Percentiles rank a stretch among this genome's conserved stretches.
Conservation (phyloP, 2,113 vertebrate species). For the Atherinomorus stipes region DNA sequence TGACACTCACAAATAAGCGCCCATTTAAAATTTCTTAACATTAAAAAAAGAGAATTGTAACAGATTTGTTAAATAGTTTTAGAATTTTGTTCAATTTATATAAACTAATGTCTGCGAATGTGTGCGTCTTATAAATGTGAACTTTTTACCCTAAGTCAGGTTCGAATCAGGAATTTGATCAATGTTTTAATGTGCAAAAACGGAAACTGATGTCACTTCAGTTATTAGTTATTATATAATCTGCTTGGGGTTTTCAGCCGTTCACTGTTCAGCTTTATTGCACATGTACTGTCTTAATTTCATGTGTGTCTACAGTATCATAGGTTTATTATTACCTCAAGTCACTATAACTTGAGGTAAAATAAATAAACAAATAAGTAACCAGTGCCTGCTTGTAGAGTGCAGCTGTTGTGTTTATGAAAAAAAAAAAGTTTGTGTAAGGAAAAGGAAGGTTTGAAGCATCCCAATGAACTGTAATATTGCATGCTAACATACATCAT, state of each 20-base stretch:
- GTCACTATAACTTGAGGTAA: background rate
- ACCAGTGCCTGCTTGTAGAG: constrained; percentile 11
- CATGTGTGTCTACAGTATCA: constrained; percentile 24
- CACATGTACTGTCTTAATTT: constrained; percentile 2
- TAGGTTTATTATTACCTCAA: background rate
- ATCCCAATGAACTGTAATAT: background rate
- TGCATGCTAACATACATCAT: background rate
- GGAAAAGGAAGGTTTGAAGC: background rate
- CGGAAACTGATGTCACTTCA: too few species aligned
- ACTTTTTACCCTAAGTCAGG: too few species aligned
- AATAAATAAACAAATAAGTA: too few species aligned
- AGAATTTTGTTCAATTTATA: constrained; percentile 1
- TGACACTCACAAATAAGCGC: constrained; percentile 2
- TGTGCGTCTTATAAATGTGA: background rate
- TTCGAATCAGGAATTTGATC: too few species aligned
- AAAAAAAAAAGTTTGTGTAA: background rate
- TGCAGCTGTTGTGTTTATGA: background rate
- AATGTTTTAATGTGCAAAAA: too few species aligned
- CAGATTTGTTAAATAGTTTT: constrained; percentile 26
- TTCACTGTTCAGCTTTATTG: background rate
- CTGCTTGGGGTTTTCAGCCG: background rate
- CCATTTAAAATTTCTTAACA: constrained; percentile 12
- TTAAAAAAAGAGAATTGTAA: constrained; percentile 23
- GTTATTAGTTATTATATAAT: background rate
- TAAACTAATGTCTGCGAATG: background rate